A percentile compares a stretch with the other conserved stretches of the same genome.
Evolutionary conservation across 2,113 vertebrate species (phyloP).

Genomic region (Poeciliopsis turrubarensis): DNA sequence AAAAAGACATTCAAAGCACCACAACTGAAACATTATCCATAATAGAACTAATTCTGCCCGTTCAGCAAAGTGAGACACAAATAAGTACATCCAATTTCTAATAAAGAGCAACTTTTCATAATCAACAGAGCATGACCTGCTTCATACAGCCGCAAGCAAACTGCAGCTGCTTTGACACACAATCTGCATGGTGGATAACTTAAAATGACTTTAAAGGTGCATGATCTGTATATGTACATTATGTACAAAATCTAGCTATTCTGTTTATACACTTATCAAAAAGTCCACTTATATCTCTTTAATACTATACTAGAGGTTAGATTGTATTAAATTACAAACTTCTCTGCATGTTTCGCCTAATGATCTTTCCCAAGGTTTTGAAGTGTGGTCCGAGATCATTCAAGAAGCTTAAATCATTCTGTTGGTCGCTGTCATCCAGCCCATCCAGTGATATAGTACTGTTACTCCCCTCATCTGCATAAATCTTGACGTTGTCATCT

Average conservation of each 20-base stretch:
- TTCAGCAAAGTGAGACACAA: neutral
- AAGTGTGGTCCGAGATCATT: conserved; percentile 74
- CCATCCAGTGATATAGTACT: conserved; percentile 69
- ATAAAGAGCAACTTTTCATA: conserved; percentile 1
- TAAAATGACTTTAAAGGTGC: neutral
- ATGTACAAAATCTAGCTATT: conserved; percentile 5
- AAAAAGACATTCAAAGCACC: neutral
- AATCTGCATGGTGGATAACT: neutral
- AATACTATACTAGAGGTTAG: neutral
- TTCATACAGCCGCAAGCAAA: neutral
- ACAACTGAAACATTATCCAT: too few species aligned
- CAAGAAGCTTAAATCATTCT: conserved; percentile 64
- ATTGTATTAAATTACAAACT: neutral
- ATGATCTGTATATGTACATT: neutral
- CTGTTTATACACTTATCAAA: neutral
- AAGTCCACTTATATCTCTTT: neutral
- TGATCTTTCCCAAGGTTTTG: conserved; percentile 49
- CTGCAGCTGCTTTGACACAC: neutral
- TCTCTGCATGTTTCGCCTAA: neutral
- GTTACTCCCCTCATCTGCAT: conserved; percentile 80
- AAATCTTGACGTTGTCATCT: conserved; percentile 14
- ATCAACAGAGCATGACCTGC: conserved; percentile 1
- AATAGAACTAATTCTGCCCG: too few species aligned
- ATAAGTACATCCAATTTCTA: neutral
- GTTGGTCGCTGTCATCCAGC: conserved; percentile 53